Percentiles rank a stretch among this genome's conserved stretches.
These are phyloP conservation scores for Mola mola DNA, from an alignment of 2,113 vertebrate genomes.

Conservation along the genomic window DNA sequence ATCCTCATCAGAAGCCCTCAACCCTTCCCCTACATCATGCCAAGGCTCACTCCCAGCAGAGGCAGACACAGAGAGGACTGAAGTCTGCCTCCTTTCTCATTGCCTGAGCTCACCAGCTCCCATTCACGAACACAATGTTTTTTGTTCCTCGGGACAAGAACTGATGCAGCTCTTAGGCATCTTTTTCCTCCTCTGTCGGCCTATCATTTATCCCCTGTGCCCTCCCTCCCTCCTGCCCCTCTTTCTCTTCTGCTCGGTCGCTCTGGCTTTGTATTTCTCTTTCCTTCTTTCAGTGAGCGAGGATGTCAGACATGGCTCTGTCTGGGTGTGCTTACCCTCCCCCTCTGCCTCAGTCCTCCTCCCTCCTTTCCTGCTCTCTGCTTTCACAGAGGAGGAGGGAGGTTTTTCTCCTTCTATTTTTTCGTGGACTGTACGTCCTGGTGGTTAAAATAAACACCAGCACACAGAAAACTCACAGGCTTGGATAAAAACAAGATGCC, in stretches of 20 bases:
- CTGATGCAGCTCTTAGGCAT: slow-evolving; percentile 71
- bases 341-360: slow-evolving; percentile 55
- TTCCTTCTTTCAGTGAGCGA: slow-evolving; percentile 64
- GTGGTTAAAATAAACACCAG: slow-evolving; percentile 30
- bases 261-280: slow-evolving; percentile 55
- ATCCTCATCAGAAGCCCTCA: slow-evolving; percentile 55
- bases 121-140: slow-evolving; percentile 73
- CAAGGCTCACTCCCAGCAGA: slow-evolving; percentile 19
- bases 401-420: slow-evolving; percentile 28
- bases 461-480: slow-evolving; percentile 13
- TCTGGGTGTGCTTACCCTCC: slow-evolving; percentile 77
- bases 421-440: slow-evolving; percentile 33
- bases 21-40: slow-evolving; percentile 53
- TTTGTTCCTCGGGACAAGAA: slow-evolving; percentile 68
- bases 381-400: slow-evolving; percentile 32
- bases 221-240: slow-evolving; percentile 41
- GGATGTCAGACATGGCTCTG: slow-evolving; percentile 77
- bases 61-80: slow-evolving; percentile 53
- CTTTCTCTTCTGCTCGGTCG: slow-evolving; percentile 41
- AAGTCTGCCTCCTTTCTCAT: slow-evolving; percentile 74
- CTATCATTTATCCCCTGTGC: slow-evolving; percentile 48
- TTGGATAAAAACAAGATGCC: slow-evolving; percentile 14
- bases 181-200: slow-evolving; percentile 29
- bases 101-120: slow-evolving; percentile 72
- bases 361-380: slow-evolving; percentile 53